Evolutionary conservation across 2,888 invertebrate species (phyloP).

Genomic region (Eutolmus rufibarbis): DNA sequence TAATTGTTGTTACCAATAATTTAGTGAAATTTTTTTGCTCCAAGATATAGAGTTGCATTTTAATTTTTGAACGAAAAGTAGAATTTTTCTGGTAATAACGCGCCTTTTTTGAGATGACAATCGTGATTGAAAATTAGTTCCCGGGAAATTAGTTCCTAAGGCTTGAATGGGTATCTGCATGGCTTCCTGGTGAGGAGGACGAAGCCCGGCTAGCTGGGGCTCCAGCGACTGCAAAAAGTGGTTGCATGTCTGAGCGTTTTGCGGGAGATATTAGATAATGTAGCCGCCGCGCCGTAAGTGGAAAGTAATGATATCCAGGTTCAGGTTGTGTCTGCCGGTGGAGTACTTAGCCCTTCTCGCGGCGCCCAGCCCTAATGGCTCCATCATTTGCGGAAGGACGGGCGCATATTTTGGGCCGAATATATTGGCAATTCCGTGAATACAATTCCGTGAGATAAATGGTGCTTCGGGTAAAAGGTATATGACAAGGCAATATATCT

Average conservation of each 20-base stretch:
- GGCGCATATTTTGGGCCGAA: not conserved
- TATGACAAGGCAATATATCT: constrained; percentile 21
- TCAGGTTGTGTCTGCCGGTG: not conserved
- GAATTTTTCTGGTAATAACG: too few species aligned
- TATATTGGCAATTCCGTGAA: constrained; percentile 29
- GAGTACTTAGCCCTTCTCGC: not conserved
- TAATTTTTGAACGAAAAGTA: too few species aligned
- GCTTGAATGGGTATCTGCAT: not conserved
- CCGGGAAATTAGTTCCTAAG: not conserved
- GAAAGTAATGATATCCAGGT: not conserved
- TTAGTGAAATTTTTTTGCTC: too few species aligned
- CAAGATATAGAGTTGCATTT: too few species aligned
- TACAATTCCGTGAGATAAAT: constrained; percentile 29
- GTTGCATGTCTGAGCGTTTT: not conserved
- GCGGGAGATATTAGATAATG: not conserved
- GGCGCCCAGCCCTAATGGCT: not conserved
- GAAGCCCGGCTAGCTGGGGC: not conserved
- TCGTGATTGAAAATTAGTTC: too few species aligned
- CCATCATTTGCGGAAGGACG: not conserved
- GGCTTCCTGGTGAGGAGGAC: not conserved
- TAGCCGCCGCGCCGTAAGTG: not conserved
- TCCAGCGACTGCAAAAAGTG: not conserved
- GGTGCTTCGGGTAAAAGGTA: constrained; percentile 20
- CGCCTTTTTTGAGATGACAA: too few species aligned
- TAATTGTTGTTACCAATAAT: too few species aligned